Percentiles rank a stretch among this genome's conserved stretches.
Conservation (phyloP, 2,797 vertebrate genomes). For the Orestias chungarensis region DNA sequence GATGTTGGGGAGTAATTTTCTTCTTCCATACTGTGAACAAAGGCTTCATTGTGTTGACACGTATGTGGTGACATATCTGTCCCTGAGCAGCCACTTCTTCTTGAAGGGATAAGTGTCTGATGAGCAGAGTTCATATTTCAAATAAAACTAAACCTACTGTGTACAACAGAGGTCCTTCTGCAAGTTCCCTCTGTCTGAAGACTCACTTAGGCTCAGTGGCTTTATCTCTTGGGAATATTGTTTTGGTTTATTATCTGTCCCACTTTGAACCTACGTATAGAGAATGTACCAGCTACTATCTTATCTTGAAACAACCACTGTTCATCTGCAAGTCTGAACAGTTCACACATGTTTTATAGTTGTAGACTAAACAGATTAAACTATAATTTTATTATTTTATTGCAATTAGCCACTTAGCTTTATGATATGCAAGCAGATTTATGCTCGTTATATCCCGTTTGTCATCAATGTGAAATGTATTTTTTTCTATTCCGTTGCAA, state of each 20-base stretch:
- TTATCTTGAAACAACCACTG: not conserved
- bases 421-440: slow-evolving; percentile 11
- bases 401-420: not conserved
- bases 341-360: not conserved
- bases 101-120: slow-evolving; percentile 25
- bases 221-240: not conserved
- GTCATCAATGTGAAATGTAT: not conserved
- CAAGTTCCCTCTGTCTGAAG: not conserved
- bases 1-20: slow-evolving; percentile 2
- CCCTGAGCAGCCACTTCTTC: slow-evolving; percentile 42
- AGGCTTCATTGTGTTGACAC: slow-evolving; percentile 33
- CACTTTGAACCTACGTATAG: not conserved
- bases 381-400: not conserved
- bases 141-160: slow-evolving; percentile 27
- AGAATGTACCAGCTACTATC: not conserved
- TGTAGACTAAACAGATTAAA: not conserved
- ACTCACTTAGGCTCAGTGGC: slow-evolving; percentile 3
- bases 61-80: slow-evolving; percentile 24
- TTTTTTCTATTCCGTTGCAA: slow-evolving; percentile 19
- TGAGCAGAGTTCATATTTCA: slow-evolving; percentile 44
- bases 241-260: slow-evolving; percentile 13
- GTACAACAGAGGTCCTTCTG: slow-evolving; percentile 7
- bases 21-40: slow-evolving; percentile 40
- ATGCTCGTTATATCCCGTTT: not conserved
- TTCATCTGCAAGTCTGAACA: not conserved